Percentiles rank a stretch among this genome's conserved stretches.
Evolutionary conservation across 2,888 invertebrate species (phyloP).

Genomic region (Drosophila lutescens): DNA sequence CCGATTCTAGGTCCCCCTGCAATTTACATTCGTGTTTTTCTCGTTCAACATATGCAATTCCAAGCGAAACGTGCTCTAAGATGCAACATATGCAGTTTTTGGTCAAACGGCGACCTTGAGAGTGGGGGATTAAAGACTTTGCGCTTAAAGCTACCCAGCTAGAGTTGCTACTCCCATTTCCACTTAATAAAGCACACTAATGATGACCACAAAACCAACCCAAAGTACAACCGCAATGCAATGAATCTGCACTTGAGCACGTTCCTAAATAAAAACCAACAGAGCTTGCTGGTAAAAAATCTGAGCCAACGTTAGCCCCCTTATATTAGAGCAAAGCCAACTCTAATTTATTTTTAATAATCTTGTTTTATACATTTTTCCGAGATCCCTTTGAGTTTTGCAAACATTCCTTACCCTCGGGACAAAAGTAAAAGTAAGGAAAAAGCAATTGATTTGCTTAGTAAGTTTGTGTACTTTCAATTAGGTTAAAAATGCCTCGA

Average conservation of each 20-base stretch:
- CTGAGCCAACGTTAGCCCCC: slow-evolving; percentile 38
- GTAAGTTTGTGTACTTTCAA: slow-evolving; percentile 69
- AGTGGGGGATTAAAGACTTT: slow-evolving; percentile 33
- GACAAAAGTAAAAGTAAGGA: slow-evolving; percentile 4
- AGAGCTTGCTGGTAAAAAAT: slow-evolving; percentile 53
- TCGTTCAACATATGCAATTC: slow-evolving; percentile 36
- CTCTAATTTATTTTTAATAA: slow-evolving; percentile 80
- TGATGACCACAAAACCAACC: slow-evolving; percentile 72
- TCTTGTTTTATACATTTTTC: slow-evolving; percentile 43
- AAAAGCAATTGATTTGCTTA: slow-evolving; percentile 55
- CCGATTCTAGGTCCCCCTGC: slow-evolving; percentile 22
- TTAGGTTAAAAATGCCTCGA: slow-evolving; percentile 49
- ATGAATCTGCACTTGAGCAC: slow-evolving; percentile 77
- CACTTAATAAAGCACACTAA: slow-evolving; percentile 81
- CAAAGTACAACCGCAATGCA: slow-evolving; percentile 34
- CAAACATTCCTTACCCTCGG: slow-evolving; percentile 45
- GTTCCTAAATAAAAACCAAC: slow-evolving; percentile 58
- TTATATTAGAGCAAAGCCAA: slow-evolving; percentile 54
- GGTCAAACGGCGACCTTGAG: slow-evolving; percentile 65
- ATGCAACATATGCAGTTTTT: slow-evolving; percentile 66
- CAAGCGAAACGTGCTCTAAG: slow-evolving; percentile 54
- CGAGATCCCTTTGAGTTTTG: slow-evolving; percentile 37
- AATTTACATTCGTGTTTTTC: slow-evolving; percentile 41
- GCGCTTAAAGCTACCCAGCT: slow-evolving; percentile 17
- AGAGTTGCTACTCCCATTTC: slow-evolving; percentile 55